Evolutionary conservation across 2,888 invertebrate species (phyloP), one percentile per base, ranked within the genome.

Genomic region (Drosophila quinaria): DNA sequence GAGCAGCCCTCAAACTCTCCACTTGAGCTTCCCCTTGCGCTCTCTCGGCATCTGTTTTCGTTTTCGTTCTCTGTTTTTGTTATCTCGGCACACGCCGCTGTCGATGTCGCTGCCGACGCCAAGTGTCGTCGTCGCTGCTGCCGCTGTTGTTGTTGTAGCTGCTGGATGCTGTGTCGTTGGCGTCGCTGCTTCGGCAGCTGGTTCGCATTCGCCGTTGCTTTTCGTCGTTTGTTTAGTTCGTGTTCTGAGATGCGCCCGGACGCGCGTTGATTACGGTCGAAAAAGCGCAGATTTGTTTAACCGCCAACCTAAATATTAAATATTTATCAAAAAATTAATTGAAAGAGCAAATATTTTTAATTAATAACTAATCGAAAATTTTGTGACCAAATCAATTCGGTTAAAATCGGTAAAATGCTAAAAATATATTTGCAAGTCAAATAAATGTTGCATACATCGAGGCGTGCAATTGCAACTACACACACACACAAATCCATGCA

Each of bases 211-310:
- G 70, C 63, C 60, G 65, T 73, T 77, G 47, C 47, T 55, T 51
- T 52, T 50, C 74, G 74, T 64, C 63, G 69, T 78, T 91, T 87
- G 67, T 78, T 91, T 87, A 91, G 91, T 91, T 91, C 90, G 90
- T 90, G 90, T 90, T 91, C 90, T 91, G 91, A 90, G 86, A 90
- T 91, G 86, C 85, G 88, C 79, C 90, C 89, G 82, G 80, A 87
- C 87, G 90, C 91, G 90, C 82, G 90, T 80, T 73, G 75, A 77
- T 78, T 70, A 69, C 86, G 88, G 80, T 80, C 64, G 66, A 66
- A 22, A 55, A 37, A 37, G 52, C 72, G 58, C 42, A 44, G 33
- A 66, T 35, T 75, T 55, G 29, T 59, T 37, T 59, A 68, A 58
- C 74, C 79, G 84, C 81, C 68, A 25, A 25, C 1, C 25, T 25